Evolutionary conservation across 2,797 vertebrate species (phyloP).

Genomic region (Syngnathus acus): DNA sequence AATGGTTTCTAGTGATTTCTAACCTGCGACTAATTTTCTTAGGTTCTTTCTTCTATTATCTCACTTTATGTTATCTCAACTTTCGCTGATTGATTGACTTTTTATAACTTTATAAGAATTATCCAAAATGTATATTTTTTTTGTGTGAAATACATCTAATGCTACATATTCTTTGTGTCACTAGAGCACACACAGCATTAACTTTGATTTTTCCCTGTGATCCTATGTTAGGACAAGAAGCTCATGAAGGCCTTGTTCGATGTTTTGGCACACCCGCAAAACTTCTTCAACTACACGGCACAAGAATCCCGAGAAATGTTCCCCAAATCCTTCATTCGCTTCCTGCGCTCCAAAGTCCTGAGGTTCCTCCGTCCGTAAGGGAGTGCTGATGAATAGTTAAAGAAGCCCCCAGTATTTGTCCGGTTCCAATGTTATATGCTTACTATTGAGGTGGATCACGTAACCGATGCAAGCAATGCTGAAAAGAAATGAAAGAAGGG

Average conservation of each 20-base stretch:
- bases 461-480: slow-evolving; percentile 19
- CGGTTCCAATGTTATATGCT: slow-evolving; percentile 26
- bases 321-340: slow-evolving; percentile 93
- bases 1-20: not conserved
- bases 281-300: slow-evolving; percentile 98
- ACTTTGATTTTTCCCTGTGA: not conserved
- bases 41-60: not conserved
- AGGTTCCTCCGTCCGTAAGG: slow-evolving; percentile 90
- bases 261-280: slow-evolving; percentile 94
- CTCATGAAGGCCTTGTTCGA: slow-evolving; percentile 97
- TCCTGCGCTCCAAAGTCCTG: slow-evolving; percentile 94
- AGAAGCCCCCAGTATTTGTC: slow-evolving; percentile 7
- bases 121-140: not conserved
- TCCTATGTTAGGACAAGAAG: slow-evolving; percentile 85
- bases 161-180: not conserved
- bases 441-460: slow-evolving; percentile 22
- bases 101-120: no score
- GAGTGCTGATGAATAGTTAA: slow-evolving; percentile 15
- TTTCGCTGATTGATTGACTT: not conserved
- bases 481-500: slow-evolving; percentile 19
- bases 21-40: not conserved
- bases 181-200: not conserved
- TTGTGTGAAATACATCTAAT: not conserved
- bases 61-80: not conserved
- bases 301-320: slow-evolving; percentile 99